Evolutionary conservation across 2,113 vertebrate genomes (phyloP).

Genomic region (Pristiophorus japonicus): DNA sequence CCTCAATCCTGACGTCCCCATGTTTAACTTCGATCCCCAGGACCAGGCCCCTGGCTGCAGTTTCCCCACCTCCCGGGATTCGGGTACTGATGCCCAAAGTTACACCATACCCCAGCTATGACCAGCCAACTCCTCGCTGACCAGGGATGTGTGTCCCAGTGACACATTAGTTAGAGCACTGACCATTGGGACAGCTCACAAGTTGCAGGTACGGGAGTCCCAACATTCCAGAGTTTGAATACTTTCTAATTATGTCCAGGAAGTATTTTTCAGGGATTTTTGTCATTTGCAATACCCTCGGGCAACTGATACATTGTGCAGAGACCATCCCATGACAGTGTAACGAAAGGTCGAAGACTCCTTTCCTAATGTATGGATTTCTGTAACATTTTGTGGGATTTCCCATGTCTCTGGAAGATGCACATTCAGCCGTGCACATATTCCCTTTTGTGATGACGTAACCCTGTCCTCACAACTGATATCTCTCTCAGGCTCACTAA

Average conservation of each 20-base stretch:
- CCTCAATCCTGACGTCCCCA: not conserved
- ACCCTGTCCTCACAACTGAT: not conserved
- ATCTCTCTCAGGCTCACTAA: not conserved
- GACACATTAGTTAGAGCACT: not conserved
- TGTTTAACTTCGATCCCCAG: not conserved
- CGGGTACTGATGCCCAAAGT: not conserved
- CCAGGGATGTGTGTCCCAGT: not conserved
- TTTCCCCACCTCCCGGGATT: not conserved
- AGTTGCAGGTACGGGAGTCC: not conserved
- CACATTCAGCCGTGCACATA: too few species aligned
- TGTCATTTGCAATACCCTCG: not conserved
- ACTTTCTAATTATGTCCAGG: not conserved
- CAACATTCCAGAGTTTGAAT: not conserved
- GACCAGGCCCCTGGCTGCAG: not conserved
- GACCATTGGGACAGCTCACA: not conserved
- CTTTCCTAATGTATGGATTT: not conserved
- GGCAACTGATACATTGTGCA: not conserved
- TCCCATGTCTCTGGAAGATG: not conserved
- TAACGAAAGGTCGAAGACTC: not conserved
- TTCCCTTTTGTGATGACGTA: not conserved
- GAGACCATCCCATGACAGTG: not conserved
- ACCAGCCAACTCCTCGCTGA: not conserved
- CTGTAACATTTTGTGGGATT: too few species aligned
- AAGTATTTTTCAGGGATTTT: not conserved
- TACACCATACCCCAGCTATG: not conserved